These are phyloP conservation scores for Sinotaia quadrata DNA, from an alignment of 2,888 invertebrate genomes.

Conservation along the genomic window DNA sequence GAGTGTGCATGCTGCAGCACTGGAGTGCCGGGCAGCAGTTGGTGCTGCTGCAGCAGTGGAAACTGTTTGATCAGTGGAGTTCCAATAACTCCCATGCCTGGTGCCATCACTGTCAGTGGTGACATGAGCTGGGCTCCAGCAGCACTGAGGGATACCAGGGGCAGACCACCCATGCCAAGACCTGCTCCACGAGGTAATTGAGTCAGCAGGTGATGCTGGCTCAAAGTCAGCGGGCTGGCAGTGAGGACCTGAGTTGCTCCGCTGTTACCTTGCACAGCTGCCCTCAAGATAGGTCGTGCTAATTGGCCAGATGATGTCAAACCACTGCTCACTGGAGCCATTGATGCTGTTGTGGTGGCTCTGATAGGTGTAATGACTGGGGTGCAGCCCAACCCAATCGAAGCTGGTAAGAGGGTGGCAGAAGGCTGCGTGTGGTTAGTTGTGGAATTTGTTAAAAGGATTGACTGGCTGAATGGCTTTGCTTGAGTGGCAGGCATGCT, in stretches of 20 bases:
- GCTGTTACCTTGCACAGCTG: not conserved
- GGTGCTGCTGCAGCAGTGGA: slow-evolving; percentile 45
- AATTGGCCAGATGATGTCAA: not conserved
- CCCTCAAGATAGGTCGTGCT: not conserved
- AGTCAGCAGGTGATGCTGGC: slow-evolving; percentile 2
- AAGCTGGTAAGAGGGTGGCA: slow-evolving; percentile 1
- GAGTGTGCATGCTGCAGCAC: slow-evolving; percentile 22
- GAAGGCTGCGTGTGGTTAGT: not conserved
- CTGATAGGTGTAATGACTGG: not conserved
- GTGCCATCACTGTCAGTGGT: slow-evolving; percentile 56
- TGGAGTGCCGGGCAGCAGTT: slow-evolving; percentile 39
- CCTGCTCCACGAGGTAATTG: not conserved
- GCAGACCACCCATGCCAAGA: slow-evolving; percentile 21
- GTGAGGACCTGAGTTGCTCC: slow-evolving; percentile 14
- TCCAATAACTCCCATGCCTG: slow-evolving; percentile 39
- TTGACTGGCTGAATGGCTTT: not conserved
- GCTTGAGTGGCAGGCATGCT: not conserved
- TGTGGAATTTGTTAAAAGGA: not conserved
- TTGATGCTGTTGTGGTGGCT: slow-evolving; percentile 10
- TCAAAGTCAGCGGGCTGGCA: slow-evolving; percentile 6
- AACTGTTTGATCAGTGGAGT: slow-evolving; percentile 49
- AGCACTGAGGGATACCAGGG: slow-evolving; percentile 48
- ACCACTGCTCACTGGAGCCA: slow-evolving; percentile 2
- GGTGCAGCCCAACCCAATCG: not conserved
- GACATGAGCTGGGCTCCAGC: slow-evolving; percentile 43